Conservation (phyloP, 2,113 vertebrate genomes). For the Monopterus albus region DNA sequence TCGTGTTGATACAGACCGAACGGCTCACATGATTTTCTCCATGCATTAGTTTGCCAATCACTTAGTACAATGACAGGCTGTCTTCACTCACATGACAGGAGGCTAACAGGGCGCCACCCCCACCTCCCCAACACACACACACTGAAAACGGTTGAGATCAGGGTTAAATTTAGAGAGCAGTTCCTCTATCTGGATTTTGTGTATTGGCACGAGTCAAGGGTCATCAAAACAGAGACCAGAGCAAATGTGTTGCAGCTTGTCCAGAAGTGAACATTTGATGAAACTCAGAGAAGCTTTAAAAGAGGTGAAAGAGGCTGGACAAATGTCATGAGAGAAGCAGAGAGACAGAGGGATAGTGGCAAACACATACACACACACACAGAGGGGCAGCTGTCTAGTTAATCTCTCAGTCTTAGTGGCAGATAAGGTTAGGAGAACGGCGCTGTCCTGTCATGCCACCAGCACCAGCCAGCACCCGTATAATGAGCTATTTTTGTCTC, state of each 20-base stretch:
- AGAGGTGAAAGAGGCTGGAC: slow-evolving; percentile 13
- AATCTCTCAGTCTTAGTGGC: slow-evolving; percentile 87
- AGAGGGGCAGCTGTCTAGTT: slow-evolving; percentile 76
- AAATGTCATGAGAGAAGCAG: slow-evolving; percentile 17
- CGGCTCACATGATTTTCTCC: slow-evolving; percentile 71
- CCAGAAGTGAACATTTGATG: slow-evolving; percentile 35
- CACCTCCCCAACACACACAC: slow-evolving; percentile 14
- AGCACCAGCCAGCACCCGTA: slow-evolving; percentile 68
- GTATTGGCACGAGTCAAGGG: slow-evolving; percentile 31
- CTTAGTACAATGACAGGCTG: slow-evolving; percentile 72
- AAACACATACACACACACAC: slow-evolving; percentile 38
- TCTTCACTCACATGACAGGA: slow-evolving; percentile 70
- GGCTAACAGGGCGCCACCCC: slow-evolving; percentile 60
- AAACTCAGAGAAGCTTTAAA: background rate
- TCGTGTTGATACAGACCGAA: slow-evolving; percentile 53
- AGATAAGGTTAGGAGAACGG: slow-evolving; percentile 89
- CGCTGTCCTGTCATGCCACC: slow-evolving; percentile 62
- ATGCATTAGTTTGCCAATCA: slow-evolving; percentile 73
- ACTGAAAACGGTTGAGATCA: slow-evolving; percentile 70
- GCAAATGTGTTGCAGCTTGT: slow-evolving; percentile 31
- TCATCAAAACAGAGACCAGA: slow-evolving; percentile 5
- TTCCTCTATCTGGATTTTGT: slow-evolving; percentile 59
- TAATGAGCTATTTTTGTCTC: slow-evolving; percentile 78
- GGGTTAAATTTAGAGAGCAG: slow-evolving; percentile 77
- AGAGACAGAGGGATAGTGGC: slow-evolving; percentile 28